phyloP scores from a whole-genome alignment of 1,140 invertebrate genomes.

The Dendroctonus valens region DNA sequence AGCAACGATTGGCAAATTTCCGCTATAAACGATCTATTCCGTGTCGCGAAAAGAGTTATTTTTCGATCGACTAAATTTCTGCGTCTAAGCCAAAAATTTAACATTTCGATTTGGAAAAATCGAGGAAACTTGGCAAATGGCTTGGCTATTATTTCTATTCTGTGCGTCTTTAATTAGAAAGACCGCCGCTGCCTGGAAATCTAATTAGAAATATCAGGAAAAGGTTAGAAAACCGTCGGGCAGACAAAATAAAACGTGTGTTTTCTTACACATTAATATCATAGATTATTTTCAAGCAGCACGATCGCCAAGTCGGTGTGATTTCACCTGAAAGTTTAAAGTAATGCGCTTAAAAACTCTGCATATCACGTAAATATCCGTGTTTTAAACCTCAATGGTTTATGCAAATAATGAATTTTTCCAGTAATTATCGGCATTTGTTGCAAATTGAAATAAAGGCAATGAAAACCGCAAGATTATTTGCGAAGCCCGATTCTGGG shows the following conservation, averaged over 20 bases:
- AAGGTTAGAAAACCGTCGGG: slow-evolving; percentile 24
- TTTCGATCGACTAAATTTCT: slow-evolving; percentile 32
- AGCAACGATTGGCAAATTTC: background rate
- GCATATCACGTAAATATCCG: too few species aligned
- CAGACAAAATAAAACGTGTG: slow-evolving; percentile 22
- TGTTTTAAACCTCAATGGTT: too few species aligned
- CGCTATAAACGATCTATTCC: slow-evolving; percentile 17
- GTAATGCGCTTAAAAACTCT: too few species aligned
- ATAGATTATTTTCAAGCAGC: too few species aligned
- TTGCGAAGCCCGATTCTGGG: too few species aligned
- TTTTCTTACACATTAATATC: too few species aligned
- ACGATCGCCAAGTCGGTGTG: too few species aligned
- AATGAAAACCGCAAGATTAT: too few species aligned
- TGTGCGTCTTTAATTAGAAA: slow-evolving; percentile 31
- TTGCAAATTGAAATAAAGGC: too few species aligned
- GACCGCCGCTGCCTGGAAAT: slow-evolving; percentile 25
- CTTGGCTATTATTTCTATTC: slow-evolving; percentile 30
- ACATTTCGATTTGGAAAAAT: slow-evolving; percentile 34
- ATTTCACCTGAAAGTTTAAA: too few species aligned
- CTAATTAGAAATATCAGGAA: slow-evolving; percentile 34
- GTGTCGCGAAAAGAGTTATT: slow-evolving; percentile 23
- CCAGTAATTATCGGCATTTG: too few species aligned
- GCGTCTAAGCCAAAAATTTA: slow-evolving; percentile 32
- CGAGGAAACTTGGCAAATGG: slow-evolving; percentile 32
- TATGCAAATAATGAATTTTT: too few species aligned